Evolutionary conservation across 2,113 vertebrate genomes (phyloP).

Genomic region (Pterocles orientalis): DNA sequence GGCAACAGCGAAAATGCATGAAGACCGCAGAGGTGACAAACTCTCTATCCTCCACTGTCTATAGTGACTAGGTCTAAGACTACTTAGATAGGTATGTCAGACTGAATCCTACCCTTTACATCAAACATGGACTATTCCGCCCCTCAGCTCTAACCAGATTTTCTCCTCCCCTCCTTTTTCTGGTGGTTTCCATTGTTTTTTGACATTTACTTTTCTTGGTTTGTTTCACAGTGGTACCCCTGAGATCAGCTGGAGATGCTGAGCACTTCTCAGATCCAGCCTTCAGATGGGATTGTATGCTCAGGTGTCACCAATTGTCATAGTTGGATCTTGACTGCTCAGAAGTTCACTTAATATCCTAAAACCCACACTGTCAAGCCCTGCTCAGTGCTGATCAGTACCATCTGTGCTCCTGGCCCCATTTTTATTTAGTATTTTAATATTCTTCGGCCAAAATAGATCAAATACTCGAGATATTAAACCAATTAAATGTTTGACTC

Average conservation of each 20-base stretch:
- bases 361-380: background rate
- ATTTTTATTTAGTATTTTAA: background rate
- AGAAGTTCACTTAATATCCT: background rate
- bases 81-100: background rate
- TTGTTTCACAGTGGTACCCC: background rate
- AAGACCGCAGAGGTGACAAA: background rate
- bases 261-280: background rate
- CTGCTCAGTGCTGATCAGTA: background rate
- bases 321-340: background rate
- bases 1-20: background rate
- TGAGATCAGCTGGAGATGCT: rapidly evolving
- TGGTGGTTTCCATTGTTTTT: background rate
- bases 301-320: background rate
- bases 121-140: background rate
- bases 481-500: background rate
- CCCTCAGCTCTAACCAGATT: background rate
- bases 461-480: background rate
- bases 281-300: background rate
- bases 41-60: rapidly evolving
- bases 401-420: background rate
- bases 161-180: background rate
- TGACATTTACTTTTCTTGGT: background rate
- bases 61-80: background rate
- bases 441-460: background rate
- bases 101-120: background rate